Base-by-base conservation (phyloP, 92 coral and sea anemone genomes). In the Epizoanthus stellaris region DNA sequence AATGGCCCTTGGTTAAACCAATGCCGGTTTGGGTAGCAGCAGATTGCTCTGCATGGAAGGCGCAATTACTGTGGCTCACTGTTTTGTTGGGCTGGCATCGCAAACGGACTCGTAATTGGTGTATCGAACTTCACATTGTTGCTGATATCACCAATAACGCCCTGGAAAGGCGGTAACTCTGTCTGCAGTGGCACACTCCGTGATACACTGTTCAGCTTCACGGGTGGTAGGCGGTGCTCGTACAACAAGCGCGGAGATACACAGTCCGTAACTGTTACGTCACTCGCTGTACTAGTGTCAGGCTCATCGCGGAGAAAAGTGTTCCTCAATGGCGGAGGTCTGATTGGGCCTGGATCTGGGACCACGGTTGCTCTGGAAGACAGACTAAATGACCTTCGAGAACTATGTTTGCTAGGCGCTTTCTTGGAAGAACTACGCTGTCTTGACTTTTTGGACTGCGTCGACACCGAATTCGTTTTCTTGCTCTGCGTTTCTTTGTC, bases 31-130 rank as follows among this genome's bases (percentile, higher is more conserved):
- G 56, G 56, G 14, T 52, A 52, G 56, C 56, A 9, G 56, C 13
- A 10, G 56, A 52, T 52, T 52, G 56, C 0, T 52, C 11, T 52
- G 56, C 15, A 52, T 10, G 0, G 12, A 52, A 6, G 15, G 3
- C 56, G 3, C 14, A 52, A 11, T 13, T 52, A 52, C 14, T 11
- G 56, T 9, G 14, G 56, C 82, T 60, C 11, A 13, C 54, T 9
- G 38, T 19, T 3, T n/a, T 76, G 82, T 8, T 73, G 62, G 14
- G 52, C 42, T 73, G 5, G 60, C 49, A 60, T 60, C 39, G 60
- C 69, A 17, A 76, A 76, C 25, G 82, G 82, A 43, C 58, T 76
- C 40, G 57, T 60, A 34, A 76, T 76, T 59, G 82, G 82, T 3
- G 82, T 38, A 38, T 59, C 82, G 6, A 76, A 76, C n/a, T 16